phyloP scores from a whole-genome alignment of 2,888 invertebrate genomes.

The Macrophya annulata region DNA sequence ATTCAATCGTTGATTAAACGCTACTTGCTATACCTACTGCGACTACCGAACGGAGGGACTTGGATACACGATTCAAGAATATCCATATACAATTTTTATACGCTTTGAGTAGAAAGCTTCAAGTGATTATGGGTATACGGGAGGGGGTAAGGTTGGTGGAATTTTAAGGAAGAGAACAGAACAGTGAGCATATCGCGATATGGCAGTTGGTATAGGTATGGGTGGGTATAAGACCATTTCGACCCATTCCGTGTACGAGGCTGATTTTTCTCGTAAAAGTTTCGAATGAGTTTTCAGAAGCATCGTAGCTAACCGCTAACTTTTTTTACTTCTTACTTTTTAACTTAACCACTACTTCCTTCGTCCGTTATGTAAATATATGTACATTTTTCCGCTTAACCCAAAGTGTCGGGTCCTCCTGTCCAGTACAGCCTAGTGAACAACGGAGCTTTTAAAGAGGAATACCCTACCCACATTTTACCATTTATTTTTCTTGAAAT shows the following conservation, averaged over 20 bases:
- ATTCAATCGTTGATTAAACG: slow-evolving; percentile 3
- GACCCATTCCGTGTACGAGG: not conserved
- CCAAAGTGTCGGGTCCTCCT: slow-evolving; percentile 1
- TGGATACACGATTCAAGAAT: not conserved
- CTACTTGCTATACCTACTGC: not conserved
- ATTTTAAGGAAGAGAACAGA: not conserved
- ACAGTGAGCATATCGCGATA: slow-evolving; percentile 6
- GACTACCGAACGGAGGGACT: not conserved
- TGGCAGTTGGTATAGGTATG: not conserved
- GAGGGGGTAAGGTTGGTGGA: too few species aligned
- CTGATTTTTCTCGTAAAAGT: slow-evolving; percentile 39
- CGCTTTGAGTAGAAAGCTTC: not conserved
- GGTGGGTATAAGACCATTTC: not conserved
- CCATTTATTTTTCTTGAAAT: too few species aligned
- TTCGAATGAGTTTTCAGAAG: slow-evolving; percentile 30
- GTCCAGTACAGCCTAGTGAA: not conserved
- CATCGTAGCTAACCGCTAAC: not conserved
- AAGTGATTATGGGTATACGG: not conserved
- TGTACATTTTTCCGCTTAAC: slow-evolving; percentile 16
- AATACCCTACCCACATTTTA: not conserved
- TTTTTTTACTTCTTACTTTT: slow-evolving; percentile 32
- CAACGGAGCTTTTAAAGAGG: not conserved
- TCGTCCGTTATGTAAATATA: slow-evolving; percentile 44
- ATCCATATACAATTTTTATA: not conserved
- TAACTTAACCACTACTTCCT: not conserved